Base-by-base conservation (phyloP, 2,113 vertebrate genomes). In the Melanerpes formicivorus region DNA sequence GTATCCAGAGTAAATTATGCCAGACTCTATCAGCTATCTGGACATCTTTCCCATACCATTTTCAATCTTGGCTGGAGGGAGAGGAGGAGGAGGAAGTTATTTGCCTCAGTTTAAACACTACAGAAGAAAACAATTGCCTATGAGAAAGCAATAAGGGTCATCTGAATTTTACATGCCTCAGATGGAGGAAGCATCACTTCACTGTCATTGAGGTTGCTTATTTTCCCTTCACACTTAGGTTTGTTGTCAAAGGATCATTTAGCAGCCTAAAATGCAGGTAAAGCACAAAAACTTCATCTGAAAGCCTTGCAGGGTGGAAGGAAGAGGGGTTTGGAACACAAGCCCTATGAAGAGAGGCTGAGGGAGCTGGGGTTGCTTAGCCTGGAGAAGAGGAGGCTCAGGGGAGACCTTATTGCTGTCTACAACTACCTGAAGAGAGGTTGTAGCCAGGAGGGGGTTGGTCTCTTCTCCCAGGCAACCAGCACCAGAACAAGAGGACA, bases 1-100 rank as follows among this genome's bases (percentile, higher is more conserved):
- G 54, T 89, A 95, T 85, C 94, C 90, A 90, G 73, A 93, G 87
- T 88, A 96, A 96, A 97, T 86, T 87, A 94, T 96, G 95, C 96
- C 95, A 93, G 80, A 76, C 72, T 91, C 83, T 94, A 82, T 97
- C 96, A 95, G 66, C 60, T 89, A 64, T 90, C 80, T 74, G 95
- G 91, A 82, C 93, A 83, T 80, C 91, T 65, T 65, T 75, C 63
- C 65, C 26, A 19, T 34, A 14, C 27, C 13, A 9, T 80, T 79
- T 95, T 72, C 88, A 52, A 7, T 40, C 59, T 80, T 92, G 73
- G 40, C 40, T 82, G 40, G 4, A 30, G 30, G 71, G 30, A 77
- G 79, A 60, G 48, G 19, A 21, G 27, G 79, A 69, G 18, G 79
- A 69, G 18, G 56, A 55, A 67, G 32, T 74, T 85, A 80, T 55